Evolutionary conservation across 1,140 invertebrate species (phyloP), one percentile per base, ranked within the genome.

Genomic region (Centruroides vittatus): DNA sequence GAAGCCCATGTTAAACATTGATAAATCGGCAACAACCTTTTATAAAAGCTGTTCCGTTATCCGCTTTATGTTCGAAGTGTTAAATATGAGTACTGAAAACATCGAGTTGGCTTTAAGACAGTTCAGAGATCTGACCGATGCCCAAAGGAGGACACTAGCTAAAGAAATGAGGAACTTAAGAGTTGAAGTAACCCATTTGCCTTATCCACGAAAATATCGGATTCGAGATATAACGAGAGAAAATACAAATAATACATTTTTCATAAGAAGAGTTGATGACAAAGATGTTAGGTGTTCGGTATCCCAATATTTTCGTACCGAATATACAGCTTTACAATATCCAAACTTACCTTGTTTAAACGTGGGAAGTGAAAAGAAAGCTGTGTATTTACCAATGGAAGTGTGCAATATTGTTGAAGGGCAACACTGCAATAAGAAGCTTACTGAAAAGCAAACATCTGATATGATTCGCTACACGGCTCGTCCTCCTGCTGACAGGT

Each of bases 341-440:
- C 67, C 70, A 5, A 62, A 66, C 49, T 57, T 73, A 8, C 71
- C 73, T 5, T 74, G 72, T 60, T 57, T 73, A 9, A 64, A 68
- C 48, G 70, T 72, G 11, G 71, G 71, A 13, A 69, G 23, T 11
- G 46, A 47, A 11, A 52, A 34, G 3, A 52, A 57, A 41, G 12
- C 35, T 3, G 67, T 65, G 46, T 68, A 67, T 58, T 66, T 72
- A 12, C 71, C 72, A 5, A 51, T 72, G 6, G 71, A 73, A 64
- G 63, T 72, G 11, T 74, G 73, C 55, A 11, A 55, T 10, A 46
- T 74, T 12, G 63, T 67, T n/a, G 36, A 54, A 6, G 69, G 69
- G 35, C 73, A 73, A 65, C 41, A 57, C 11, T 46, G 47, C 11
- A 49, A 51, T 12, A 51, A 51, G 47, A 60, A 66, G 34, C 41